These are phyloP conservation scores for Myiotriccus ornatus DNA, from an alignment of 2,797 vertebrate genomes.

Conservation along the genomic window DNA sequence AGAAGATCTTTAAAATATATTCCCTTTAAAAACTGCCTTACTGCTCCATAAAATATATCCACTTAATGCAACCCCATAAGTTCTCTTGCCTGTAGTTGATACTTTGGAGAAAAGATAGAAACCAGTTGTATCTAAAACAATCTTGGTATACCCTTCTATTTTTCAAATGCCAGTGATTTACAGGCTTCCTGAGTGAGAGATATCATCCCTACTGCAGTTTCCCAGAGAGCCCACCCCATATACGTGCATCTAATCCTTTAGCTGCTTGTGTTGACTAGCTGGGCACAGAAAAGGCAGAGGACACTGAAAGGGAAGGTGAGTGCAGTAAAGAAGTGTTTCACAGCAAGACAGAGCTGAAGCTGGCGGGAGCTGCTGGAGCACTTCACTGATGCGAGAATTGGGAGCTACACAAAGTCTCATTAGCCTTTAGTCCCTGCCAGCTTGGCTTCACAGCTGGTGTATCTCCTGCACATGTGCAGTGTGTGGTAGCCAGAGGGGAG, in stretches of 20 bases:
- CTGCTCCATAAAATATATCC: neutral
- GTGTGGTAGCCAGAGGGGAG: neutral
- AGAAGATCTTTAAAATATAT: neutral
- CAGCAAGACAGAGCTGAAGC: neutral
- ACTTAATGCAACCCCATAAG: fast-evolving
- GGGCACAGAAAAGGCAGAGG: neutral
- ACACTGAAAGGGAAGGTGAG: neutral
- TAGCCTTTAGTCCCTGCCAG: neutral
- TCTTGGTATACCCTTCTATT: neutral
- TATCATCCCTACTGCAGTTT: neutral
- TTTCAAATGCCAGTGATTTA: neutral
- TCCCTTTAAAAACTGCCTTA: neutral
- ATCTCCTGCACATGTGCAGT: neutral
- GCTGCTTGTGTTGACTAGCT: too few relatives aligned
- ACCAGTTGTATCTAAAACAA: neutral
- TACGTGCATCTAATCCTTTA: neutral
- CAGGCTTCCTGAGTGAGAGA: neutral
- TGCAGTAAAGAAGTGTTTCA: neutral
- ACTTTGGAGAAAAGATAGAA: neutral
- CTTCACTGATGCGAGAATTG: neutral
- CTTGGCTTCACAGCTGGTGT: neutral
- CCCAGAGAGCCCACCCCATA: neutral
- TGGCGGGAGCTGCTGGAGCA: neutral
- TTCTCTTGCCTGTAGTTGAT: neutral
- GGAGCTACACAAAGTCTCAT: neutral